phyloP scores from a whole-genome alignment of 2,113 vertebrate species.

The Ancistrus triradiatus region DNA sequence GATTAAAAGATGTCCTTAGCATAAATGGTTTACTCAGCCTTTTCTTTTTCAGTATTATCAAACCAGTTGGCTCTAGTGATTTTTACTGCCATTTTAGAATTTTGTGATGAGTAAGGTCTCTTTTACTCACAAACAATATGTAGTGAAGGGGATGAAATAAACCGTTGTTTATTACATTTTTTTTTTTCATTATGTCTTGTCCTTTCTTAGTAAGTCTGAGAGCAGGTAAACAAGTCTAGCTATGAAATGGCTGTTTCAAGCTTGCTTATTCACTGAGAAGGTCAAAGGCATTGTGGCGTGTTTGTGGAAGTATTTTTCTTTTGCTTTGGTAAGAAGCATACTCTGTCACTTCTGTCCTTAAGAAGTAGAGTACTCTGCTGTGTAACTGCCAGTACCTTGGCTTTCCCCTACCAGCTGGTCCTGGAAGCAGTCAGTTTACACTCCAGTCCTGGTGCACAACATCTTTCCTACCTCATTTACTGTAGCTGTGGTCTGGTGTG shows the following conservation, averaged over 20 bases:
- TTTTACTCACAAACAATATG: not conserved
- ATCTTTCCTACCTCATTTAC: slow-evolving; percentile 38
- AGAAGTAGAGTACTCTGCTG: slow-evolving; percentile 26
- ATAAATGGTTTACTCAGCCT: not conserved
- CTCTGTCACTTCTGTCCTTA: slow-evolving; percentile 1
- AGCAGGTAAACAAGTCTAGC: slow-evolving; percentile 36
- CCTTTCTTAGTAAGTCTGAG: slow-evolving; percentile 15
- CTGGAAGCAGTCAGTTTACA: slow-evolving; percentile 43
- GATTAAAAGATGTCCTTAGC: slow-evolving; percentile 4
- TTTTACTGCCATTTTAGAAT: too few species aligned
- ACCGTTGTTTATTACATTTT: too few species aligned
- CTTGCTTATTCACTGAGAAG: slow-evolving; percentile 49
- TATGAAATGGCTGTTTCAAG: slow-evolving; percentile 32
- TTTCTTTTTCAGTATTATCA: too few species aligned
- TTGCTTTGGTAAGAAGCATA: too few species aligned
- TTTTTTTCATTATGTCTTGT: not conserved
- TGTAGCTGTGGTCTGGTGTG: slow-evolving; percentile 40
- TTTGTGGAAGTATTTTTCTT: slow-evolving; percentile 3
- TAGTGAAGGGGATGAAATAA: not conserved
- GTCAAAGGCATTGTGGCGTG: slow-evolving; percentile 57
- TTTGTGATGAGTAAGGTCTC: not conserved
- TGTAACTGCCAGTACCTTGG: slow-evolving; percentile 45
- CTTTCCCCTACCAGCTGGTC: slow-evolving; percentile 45
- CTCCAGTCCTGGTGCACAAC: slow-evolving; percentile 30
- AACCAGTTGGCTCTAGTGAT: too few species aligned